Conservation (phyloP, 2,797 vertebrate species). For the Prionace glauca region DNA sequence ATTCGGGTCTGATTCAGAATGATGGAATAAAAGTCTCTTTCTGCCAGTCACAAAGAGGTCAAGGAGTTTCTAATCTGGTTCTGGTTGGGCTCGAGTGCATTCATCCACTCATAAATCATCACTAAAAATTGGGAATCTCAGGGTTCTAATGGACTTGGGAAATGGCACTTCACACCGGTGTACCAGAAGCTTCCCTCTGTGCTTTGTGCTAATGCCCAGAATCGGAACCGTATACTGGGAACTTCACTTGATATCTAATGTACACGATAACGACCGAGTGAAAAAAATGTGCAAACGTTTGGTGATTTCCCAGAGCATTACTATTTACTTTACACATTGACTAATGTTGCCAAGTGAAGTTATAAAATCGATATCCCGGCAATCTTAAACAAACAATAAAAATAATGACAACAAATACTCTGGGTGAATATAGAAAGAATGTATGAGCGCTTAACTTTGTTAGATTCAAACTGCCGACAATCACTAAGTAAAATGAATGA, state of each 20-base stretch:
- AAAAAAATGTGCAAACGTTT: constrained; percentile 5
- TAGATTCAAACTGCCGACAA: background rate
- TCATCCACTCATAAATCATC: background rate
- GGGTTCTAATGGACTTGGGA: background rate
- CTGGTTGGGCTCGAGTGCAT: background rate
- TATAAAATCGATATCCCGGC: background rate
- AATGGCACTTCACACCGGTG: background rate
- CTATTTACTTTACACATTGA: background rate
- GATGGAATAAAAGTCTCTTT: background rate
- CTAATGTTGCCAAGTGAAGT: background rate
- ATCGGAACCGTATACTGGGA: background rate
- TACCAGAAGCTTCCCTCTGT: background rate
- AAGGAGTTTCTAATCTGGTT: background rate
- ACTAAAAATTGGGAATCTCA: background rate
- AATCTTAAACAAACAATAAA: background rate
- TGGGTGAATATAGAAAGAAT: background rate
- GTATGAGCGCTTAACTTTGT: background rate
- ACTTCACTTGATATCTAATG: background rate
- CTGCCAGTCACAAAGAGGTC: background rate
- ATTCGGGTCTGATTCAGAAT: background rate
- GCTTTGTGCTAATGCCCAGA: background rate
- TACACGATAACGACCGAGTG: background rate
- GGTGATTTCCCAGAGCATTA: background rate
- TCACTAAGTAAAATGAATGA: background rate
- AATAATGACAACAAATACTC: background rate